Evolutionary conservation across 2,888 invertebrate genomes (phyloP).

Genomic region (Lumbricus terrestris): DNA sequence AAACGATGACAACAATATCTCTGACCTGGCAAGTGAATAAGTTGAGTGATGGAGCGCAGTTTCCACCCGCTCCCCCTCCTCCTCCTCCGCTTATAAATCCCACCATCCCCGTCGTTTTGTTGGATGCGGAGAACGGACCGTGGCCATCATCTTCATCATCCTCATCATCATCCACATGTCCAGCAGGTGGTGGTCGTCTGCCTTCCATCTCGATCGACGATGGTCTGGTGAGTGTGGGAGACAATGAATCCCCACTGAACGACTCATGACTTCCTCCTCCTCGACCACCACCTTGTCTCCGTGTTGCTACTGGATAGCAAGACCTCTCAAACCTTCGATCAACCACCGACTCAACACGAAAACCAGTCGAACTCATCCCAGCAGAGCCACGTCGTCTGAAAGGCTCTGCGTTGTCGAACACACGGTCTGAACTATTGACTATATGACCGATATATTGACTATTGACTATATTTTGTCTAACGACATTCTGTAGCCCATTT

Average conservation of each 20-base stretch:
- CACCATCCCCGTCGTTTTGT: neutral
- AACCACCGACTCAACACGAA: neutral
- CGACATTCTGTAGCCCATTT: neutral
- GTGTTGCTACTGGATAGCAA: neutral
- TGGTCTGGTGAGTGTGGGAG: neutral
- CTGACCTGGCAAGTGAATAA: neutral
- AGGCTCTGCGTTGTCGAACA: too few species aligned
- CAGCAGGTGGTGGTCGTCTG: constrained; percentile 3
- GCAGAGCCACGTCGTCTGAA: too few species aligned
- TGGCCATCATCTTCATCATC: too few species aligned
- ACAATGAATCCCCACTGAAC: neutral
- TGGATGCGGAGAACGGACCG: neutral
- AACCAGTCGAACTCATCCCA: neutral
- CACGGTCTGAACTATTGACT: too few species aligned
- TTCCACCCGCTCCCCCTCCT: neutral
- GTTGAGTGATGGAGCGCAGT: neutral
- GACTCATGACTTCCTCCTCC: neutral
- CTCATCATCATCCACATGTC: neutral
- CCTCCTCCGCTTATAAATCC: neutral
- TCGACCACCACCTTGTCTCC: too few species aligned
- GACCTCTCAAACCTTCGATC: neutral
- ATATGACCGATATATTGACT: neutral
- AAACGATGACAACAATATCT: too few species aligned
- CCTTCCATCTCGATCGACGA: neutral
- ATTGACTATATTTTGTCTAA: neutral